Evolutionary conservation across 2,113 vertebrate species (phyloP).

Genomic region (Passer montanus): DNA sequence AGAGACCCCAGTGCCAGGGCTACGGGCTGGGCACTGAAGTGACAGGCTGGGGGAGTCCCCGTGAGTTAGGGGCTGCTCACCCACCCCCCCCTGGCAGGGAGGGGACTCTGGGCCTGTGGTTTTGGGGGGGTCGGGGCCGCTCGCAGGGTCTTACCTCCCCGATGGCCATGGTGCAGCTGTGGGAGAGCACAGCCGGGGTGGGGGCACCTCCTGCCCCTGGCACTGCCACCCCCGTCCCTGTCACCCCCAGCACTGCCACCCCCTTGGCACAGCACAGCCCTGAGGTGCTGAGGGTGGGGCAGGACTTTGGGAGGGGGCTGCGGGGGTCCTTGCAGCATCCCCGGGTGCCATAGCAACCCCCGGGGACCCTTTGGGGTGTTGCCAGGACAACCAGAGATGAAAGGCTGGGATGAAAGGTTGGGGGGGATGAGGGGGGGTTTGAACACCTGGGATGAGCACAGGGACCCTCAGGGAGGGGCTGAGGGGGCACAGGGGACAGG

Average conservation of each 20-base stretch:
- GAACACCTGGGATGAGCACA: background rate
- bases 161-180: background rate
- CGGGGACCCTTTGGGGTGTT: background rate
- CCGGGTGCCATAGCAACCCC: background rate
- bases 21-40: accelerated
- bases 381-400: slow-evolving; percentile 14
- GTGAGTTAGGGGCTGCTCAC: background rate
- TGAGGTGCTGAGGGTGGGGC: background rate
- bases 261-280: background rate
- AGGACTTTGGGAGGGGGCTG: background rate
- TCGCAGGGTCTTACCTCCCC: background rate
- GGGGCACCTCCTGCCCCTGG: background rate
- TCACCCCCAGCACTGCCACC: background rate
- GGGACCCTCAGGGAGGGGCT: background rate
- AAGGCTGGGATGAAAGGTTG: background rate
- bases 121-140: background rate
- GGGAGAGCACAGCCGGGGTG: accelerated
- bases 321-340: background rate
- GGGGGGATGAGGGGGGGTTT: too few relatives aligned
- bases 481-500: background rate
- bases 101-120: background rate
- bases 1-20: background rate
- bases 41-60: too few relatives aligned
- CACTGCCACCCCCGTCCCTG: background rate
- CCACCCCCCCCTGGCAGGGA: background rate